These are phyloP conservation scores for Tenualosa thibaudeaui DNA, from an alignment of 2,797 vertebrate genomes.

Conservation along the genomic window DNA sequence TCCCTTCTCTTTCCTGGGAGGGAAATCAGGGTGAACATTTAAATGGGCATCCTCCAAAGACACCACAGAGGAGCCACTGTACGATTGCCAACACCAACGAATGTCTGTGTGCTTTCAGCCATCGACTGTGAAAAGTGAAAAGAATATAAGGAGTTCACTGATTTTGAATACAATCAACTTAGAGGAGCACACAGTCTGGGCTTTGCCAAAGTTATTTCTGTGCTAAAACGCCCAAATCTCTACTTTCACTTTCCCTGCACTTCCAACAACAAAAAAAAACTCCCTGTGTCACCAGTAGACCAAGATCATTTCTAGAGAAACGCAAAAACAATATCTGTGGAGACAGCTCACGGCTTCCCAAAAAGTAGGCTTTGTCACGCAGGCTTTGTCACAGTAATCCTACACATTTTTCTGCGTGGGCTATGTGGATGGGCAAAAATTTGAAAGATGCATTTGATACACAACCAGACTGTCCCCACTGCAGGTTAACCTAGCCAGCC, in stretches of 20 bases:
- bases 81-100: constrained; percentile 40
- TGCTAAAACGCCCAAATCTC: background rate
- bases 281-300: background rate
- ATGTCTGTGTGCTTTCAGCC: constrained; percentile 29
- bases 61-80: constrained; percentile 43
- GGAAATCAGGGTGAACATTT: constrained; percentile 79
- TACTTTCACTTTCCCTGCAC: background rate
- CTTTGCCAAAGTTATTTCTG: background rate
- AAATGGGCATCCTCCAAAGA: constrained; percentile 76
- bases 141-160: background rate
- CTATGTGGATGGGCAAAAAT: background rate
- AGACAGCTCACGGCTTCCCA: constrained; percentile 5
- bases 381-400: background rate
- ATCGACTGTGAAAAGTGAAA: constrained; percentile 2
- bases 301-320: background rate
- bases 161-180: background rate
- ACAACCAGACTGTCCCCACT: background rate
- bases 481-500: background rate
- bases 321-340: background rate
- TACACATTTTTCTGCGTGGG: background rate
- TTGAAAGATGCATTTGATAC: background rate
- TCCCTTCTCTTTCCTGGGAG: constrained; percentile 78
- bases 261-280: background rate
- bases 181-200: background rate
- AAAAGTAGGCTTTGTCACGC: background rate